Evolutionary conservation across 2,888 invertebrate genomes (phyloP), one percentile per base, ranked within the genome.

Genomic region (Notodonta dromedarius): DNA sequence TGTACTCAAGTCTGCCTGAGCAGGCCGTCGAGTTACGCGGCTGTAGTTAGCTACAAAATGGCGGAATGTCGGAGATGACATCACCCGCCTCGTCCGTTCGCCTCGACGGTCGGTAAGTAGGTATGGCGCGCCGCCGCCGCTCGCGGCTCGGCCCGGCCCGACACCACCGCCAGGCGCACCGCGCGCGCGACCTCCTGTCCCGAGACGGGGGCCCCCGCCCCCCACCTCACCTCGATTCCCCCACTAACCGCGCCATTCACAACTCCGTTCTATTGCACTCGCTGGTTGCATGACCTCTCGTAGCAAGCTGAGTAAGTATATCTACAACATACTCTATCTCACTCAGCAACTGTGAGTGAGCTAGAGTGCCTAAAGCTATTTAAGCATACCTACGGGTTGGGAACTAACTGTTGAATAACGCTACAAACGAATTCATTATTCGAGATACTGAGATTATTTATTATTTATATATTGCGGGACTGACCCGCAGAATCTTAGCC

Each of bases 1-100:
- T 24, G n/a, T 58, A 42, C n/a, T 55, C 6, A 16, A 16, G 24
- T 16, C 50, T 16, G 16, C 8, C 13, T 52, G 32, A 12, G 32
- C 6, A 32, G 3, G 32, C 52, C 32, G 32, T 32, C 24, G 12
- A 52, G 24, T 54, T 54, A n/a, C 54, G 32, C 39, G 39, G 14
- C 5, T 39, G 12, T 24, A 51, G 48, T 53, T 72, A 64, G 75
- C 66, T 73, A 79, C 84, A 85, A 85, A 85, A 86, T 83, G 83
- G 83, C 83, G 84, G 80, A 75, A 70, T 71, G 67, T 72, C 82
- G 80, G 83, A 84, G 83, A 85, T 89, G 89, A 90, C 88, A 87
- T 89, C 89, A 90, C 77, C 59, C 82, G 71, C 65, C 67, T 77
- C 69, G 76, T 73, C 35, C 35, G 64, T 66, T 60, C 62, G 70